Conservation (phyloP, 2,797 vertebrate species). For the Phoeniculus purpureus region DNA sequence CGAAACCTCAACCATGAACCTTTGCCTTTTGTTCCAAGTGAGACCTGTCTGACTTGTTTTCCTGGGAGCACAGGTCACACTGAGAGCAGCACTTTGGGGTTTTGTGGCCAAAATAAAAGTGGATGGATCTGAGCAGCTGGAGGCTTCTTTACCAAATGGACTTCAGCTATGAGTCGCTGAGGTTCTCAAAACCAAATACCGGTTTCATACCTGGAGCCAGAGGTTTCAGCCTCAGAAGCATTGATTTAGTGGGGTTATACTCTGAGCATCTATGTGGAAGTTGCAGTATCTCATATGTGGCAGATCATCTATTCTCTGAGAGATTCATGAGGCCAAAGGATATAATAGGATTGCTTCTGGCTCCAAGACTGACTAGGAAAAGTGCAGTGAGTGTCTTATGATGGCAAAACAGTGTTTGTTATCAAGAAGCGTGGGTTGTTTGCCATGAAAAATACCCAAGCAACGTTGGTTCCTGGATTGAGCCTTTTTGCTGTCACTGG, state of each 20-base stretch:
- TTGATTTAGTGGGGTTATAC: background rate
- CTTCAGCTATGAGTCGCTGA: background rate
- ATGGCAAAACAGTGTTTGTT: background rate
- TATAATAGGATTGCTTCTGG: background rate
- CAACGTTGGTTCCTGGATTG: background rate
- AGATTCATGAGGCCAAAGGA: background rate
- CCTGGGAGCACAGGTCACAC: background rate
- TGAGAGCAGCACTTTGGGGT: rapidly evolving
- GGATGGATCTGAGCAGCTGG: background rate
- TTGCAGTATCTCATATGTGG: background rate
- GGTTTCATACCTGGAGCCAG: background rate
- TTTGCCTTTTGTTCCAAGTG: background rate
- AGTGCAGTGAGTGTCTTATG: background rate
- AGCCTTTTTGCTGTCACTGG: background rate
- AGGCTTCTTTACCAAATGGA: background rate
- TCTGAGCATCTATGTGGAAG: background rate
- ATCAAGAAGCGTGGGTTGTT: background rate
- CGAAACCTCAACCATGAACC: background rate
- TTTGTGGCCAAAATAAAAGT: background rate
- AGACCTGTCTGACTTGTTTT: rapidly evolving
- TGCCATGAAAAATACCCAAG: background rate
- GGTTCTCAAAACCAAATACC: background rate
- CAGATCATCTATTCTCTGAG: background rate
- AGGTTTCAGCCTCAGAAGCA: background rate
- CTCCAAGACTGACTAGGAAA: background rate